Evolutionary conservation across 2,797 vertebrate genomes (phyloP).

Genomic region (Parotocinclus haroldoi): DNA sequence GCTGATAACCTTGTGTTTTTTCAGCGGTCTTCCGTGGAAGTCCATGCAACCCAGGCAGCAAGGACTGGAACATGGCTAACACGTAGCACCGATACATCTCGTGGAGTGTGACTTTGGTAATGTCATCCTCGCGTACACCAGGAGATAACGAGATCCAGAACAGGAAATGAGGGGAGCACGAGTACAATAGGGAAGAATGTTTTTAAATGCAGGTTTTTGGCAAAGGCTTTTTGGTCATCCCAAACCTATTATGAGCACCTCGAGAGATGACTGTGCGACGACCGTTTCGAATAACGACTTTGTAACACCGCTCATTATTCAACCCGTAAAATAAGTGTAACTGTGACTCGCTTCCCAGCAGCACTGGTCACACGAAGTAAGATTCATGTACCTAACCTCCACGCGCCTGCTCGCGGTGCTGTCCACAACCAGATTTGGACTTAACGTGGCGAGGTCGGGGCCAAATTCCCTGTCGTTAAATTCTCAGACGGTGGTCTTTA

Average conservation of each 20-base stretch:
- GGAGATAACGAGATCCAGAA: constrained; percentile 39
- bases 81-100: constrained; percentile 49
- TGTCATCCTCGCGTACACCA: constrained; percentile 36
- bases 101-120: constrained; percentile 3
- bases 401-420: constrained; percentile 1
- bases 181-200: constrained; percentile 31
- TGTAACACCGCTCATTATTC: not conserved
- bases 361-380: constrained; percentile 2
- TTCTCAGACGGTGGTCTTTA: constrained; percentile 81
- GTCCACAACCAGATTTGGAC: constrained; percentile 27
- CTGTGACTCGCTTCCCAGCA: not conserved
- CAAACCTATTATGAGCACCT: constrained; percentile 16
- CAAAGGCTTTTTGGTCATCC: constrained; percentile 9
- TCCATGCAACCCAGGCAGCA: constrained; percentile 27
- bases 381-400: constrained; percentile 1
- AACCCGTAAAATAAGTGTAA: not conserved
- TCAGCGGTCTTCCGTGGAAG: constrained; percentile 46
- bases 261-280: constrained; percentile 4
- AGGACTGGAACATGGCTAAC: constrained; percentile 32
- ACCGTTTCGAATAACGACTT: not conserved
- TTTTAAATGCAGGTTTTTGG: constrained; percentile 29
- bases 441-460: constrained; percentile 59
- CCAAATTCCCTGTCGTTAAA: constrained; percentile 75
- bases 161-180: constrained; percentile 38
- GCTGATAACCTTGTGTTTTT: constrained; percentile 67